These are phyloP conservation scores for Marasmarcha lunaedactyla DNA, from an alignment of 2,888 invertebrate species.

Conservation along the genomic window DNA sequence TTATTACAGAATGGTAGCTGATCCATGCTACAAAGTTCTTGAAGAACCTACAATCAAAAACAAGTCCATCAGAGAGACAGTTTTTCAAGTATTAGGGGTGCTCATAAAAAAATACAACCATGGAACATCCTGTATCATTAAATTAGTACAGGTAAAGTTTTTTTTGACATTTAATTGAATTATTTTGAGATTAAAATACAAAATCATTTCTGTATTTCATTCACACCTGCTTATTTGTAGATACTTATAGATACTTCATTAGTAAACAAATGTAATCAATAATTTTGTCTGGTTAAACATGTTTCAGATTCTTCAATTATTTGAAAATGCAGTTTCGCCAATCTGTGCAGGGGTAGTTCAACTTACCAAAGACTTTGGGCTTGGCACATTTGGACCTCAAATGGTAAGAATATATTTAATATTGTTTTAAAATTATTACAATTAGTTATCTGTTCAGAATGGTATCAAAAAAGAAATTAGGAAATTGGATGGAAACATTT, in stretches of 20 bases:
- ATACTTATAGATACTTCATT: neutral
- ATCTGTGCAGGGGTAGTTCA: slow-evolving; percentile 79
- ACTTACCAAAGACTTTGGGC: slow-evolving; percentile 75
- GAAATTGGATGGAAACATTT: too few species aligned
- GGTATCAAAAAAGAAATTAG: neutral
- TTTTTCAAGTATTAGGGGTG: slow-evolving; percentile 84
- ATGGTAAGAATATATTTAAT: slow-evolving; percentile 45
- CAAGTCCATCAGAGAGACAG: slow-evolving; percentile 74
- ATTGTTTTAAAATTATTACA: neutral
- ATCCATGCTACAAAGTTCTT: slow-evolving; percentile 80
- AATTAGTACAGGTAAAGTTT: slow-evolving; percentile 76
- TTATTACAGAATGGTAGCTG: slow-evolving; percentile 72
- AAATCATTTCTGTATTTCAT: too few species aligned
- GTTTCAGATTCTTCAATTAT: slow-evolving; percentile 78
- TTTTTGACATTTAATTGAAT: too few species aligned
- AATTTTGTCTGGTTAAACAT: neutral
- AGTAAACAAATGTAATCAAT: too few species aligned
- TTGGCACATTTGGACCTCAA: slow-evolving; percentile 78
- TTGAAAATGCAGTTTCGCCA: slow-evolving; percentile 77
- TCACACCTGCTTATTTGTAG: slow-evolving; percentile 3
- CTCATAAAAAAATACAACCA: slow-evolving; percentile 88
- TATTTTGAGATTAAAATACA: too few species aligned
- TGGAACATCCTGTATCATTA: slow-evolving; percentile 80
- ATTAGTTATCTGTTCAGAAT: neutral
- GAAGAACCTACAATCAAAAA: slow-evolving; percentile 74